A percentile compares a stretch with the other conserved stretches of the same genome.
Conservation (phyloP, 2,797 vertebrate genomes). For the Paguma larvata region DNA sequence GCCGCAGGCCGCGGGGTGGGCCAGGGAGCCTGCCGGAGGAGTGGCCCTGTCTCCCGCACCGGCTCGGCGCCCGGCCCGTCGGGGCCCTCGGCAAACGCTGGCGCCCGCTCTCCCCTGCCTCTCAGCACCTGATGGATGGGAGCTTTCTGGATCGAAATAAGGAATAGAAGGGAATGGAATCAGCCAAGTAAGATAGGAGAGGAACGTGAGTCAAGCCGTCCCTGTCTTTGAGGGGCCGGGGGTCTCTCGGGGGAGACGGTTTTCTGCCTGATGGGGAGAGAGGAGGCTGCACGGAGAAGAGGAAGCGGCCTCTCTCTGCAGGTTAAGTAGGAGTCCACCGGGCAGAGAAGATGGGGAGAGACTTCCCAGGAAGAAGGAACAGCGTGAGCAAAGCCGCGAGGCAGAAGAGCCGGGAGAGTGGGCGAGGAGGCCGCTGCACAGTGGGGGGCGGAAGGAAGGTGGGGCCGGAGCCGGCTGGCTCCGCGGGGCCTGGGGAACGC, state of each 20-base stretch:
- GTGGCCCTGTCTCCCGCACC: rapidly evolving
- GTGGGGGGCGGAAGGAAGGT: too few species aligned
- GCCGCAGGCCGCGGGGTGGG: neutral
- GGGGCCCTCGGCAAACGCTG: rapidly evolving
- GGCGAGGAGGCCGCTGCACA: rapidly evolving
- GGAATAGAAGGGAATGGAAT: neutral
- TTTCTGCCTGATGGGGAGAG: neutral
- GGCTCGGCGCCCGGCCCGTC: neutral
- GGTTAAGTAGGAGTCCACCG: neutral
- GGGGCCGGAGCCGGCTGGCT: neutral
- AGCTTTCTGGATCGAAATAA: neutral
- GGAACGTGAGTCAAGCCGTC: neutral
- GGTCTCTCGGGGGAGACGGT: neutral
- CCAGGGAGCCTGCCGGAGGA: rapidly evolving
- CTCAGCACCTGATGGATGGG: neutral
- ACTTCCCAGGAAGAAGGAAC: neutral
- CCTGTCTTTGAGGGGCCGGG: neutral
- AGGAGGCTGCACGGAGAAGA: neutral
- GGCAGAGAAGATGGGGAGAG: neutral
- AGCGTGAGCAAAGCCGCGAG: neutral
- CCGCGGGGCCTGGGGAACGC: rapidly evolving
- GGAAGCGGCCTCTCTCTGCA: neutral
- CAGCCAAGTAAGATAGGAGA: neutral
- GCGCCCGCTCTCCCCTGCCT: neutral
- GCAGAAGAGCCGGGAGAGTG: neutral